Base-by-base conservation (phyloP, 2,888 invertebrate genomes). In the Heliconius cydno region DNA sequence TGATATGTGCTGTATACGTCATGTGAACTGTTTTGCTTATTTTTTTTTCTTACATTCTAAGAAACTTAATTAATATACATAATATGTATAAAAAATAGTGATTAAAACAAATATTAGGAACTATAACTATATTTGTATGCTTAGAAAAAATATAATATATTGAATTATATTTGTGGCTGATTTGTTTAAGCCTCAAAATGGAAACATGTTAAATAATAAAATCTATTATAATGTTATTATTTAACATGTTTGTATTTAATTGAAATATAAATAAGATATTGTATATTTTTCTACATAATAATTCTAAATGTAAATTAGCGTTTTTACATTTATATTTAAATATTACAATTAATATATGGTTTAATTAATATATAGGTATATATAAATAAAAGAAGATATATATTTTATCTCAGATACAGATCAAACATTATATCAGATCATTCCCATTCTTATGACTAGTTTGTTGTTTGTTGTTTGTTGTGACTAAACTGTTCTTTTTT, bases 371-470 rank as follows among this genome's bases (percentile, higher is more conserved):
- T 30, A 30, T 30, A 30, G 19, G 5, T 7, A 3, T 41, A 71
- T 28, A 25, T 19, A 46, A 4, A 41, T 71, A 28, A 2, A 46
- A 19, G 9, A 30, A 34, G 1, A 63, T 52, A 22, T n/a, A 46
- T 7, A 22, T 30, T n/a, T 22, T 57, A n/a, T 75, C 72, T 66
- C 41, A 22, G 30, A 65, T 60, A 68, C 46, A 73, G 38, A 77
- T 66, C 63, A 71, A 71, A 78, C 57, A 52, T 60, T 25, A 38
- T 60, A 46, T 67, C 79, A 79, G 79, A 79, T 79, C 79, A 67
- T 77, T 72, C 25, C 28, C 52, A n/a, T 74, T 34, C 25, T 73
- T 77, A 77, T 80, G 81, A 82, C 81, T 34, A 34, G 34, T 34
- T 34, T 34, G 6, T 6, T 34, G 6, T 34, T 34, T 34, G 6